phyloP scores from a whole-genome alignment of 2,888 invertebrate genomes.

The Cantharis lateralis region DNA sequence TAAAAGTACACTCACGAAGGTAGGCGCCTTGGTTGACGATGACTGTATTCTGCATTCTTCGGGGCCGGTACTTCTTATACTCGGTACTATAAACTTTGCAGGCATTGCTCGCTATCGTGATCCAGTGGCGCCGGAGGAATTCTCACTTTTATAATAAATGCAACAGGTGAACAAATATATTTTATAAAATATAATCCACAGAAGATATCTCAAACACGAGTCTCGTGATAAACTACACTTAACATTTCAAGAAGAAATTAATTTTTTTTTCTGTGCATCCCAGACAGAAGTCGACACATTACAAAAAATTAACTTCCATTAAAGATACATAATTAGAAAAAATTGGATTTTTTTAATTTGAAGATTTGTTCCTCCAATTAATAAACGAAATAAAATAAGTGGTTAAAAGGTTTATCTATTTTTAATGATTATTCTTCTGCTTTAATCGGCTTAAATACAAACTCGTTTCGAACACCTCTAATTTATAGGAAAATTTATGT shows the following conservation, averaged over 20 bases:
- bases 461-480: constrained; percentile 3
- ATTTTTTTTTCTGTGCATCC: neutral
- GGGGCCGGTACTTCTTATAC: constrained; percentile 42
- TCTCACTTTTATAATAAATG: constrained; percentile 43
- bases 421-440: neutral
- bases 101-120: constrained; percentile 44
- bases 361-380: neutral
- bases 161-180: constrained; percentile 9
- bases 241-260: neutral
- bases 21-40: constrained; percentile 22
- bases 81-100: constrained; percentile 44
- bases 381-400: neutral
- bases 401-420: constrained; percentile 2
- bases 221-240: neutral
- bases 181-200: neutral
- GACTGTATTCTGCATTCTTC: constrained; percentile 49
- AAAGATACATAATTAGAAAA: neutral
- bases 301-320: neutral
- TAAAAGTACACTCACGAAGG: constrained; percentile 35
- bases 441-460: constrained; percentile 2
- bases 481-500: constrained; percentile 6
- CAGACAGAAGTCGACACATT: neutral
- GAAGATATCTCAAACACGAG: neutral
- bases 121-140: constrained; percentile 45
- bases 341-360: neutral